Evolutionary conservation across 2,888 invertebrate species (phyloP).

Genomic region (Dicyrtoma fusca): DNA sequence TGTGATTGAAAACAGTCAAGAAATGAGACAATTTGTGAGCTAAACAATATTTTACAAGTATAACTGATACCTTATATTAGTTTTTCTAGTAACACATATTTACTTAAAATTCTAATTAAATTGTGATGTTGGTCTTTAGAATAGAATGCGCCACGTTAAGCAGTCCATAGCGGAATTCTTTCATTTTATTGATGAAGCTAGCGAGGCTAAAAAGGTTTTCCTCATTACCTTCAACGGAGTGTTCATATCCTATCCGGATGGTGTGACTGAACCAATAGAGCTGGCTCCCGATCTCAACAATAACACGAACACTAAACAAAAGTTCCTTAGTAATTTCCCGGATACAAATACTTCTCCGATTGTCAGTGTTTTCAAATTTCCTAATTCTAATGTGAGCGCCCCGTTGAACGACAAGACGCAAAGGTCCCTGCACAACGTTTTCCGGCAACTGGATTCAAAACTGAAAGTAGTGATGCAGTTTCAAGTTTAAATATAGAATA

Average conservation of each 20-base stretch:
- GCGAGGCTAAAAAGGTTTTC: not conserved
- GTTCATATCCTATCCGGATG: not conserved
- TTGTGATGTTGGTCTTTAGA: slow-evolving; percentile 2
- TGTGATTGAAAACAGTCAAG: slow-evolving; percentile 42
- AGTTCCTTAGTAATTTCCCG: too few relatives aligned
- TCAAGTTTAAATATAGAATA: too few relatives aligned
- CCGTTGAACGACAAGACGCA: not conserved
- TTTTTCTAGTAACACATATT: too few relatives aligned
- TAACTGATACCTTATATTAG: too few relatives aligned
- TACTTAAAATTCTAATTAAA: too few relatives aligned
- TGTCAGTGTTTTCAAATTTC: too few relatives aligned
- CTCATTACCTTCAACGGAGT: not conserved
- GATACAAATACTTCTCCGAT: too few relatives aligned
- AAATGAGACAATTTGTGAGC: slow-evolving; percentile 1
- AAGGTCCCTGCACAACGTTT: slow-evolving; percentile 7
- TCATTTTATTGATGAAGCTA: not conserved
- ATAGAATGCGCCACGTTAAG: slow-evolving; percentile 39
- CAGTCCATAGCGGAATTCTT: slow-evolving; percentile 43
- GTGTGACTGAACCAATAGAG: too few relatives aligned
- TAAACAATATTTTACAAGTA: not conserved
- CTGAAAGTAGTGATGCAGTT: not conserved
- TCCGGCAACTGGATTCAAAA: not conserved
- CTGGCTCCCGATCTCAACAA: too few relatives aligned
- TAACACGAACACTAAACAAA: too few relatives aligned
- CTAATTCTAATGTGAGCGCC: not conserved